Conservation (phyloP, 2,797 vertebrate genomes). For the Rallus crepitans region DNA sequence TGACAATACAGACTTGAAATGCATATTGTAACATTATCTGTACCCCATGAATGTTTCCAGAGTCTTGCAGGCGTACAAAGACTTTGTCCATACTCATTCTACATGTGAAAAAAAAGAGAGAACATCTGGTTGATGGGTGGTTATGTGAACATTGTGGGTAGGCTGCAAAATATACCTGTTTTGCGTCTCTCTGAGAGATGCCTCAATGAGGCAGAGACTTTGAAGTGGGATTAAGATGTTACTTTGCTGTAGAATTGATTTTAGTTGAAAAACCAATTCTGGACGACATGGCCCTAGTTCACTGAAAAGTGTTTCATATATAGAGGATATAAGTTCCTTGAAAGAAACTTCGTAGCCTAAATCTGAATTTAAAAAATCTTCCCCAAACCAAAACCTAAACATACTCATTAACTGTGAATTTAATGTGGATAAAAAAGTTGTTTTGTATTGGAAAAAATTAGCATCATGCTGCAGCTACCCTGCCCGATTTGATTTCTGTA, state of each 20-base stretch:
- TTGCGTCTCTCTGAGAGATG: neutral
- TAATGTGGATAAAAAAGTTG: neutral
- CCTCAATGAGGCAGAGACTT: neutral
- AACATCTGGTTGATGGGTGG: neutral
- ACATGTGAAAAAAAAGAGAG: neutral
- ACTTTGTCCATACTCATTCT: neutral
- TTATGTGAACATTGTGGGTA: neutral
- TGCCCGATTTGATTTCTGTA: neutral
- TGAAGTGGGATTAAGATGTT: neutral
- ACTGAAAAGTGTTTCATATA: neutral
- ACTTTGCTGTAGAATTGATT: neutral
- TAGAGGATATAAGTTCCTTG: neutral
- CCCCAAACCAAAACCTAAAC: neutral
- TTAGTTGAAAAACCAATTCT: neutral
- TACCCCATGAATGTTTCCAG: neutral
- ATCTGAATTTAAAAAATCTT: neutral
- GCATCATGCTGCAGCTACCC: neutral
- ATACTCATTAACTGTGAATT: neutral
- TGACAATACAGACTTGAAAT: neutral
- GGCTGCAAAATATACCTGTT: neutral
- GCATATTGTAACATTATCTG: neutral
- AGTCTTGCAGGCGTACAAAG: neutral
- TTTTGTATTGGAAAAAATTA: neutral
- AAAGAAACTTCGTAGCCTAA: neutral
- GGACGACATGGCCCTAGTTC: neutral